Base-by-base conservation (phyloP, 2,888 invertebrate species). In the Drosophila aldrichi region DNA sequence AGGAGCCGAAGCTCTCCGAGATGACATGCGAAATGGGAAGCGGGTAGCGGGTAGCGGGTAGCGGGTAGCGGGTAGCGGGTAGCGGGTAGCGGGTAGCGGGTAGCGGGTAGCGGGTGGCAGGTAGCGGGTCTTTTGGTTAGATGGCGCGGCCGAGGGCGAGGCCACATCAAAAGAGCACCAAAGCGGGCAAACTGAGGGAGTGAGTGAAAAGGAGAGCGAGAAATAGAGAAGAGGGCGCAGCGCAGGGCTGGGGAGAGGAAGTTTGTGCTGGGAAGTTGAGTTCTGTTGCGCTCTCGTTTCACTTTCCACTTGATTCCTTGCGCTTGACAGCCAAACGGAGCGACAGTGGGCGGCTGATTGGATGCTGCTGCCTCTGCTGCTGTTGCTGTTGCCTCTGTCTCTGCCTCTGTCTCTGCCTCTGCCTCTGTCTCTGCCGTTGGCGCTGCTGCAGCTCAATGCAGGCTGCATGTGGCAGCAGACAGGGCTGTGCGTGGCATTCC, bases 271-370 rank as follows among this genome's bases (percentile, higher is more conserved):
- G 16, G 8, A 44, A 46, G 46, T 9, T 29, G 69, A 52, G 55
- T 44, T 43, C 34, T 58, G 58, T 51, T 60, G 73, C 63, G 74
- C 73, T 81, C 79, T 79, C 87, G 77, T 89, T 89, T 87, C 86
- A 87, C 83, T 84, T 89, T 87, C 89, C 89, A 87, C 88, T 89
- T 87, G 87, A 87, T 87, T 87, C 87, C 87, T 87, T 87, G 89
- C 81, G 85, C 82, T 85, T 82, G 84, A 87, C 84, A 86, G 74
- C 81, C 81, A 73, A 77, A 82, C 81, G 55, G 56, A 58, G 59
- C 59, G 64, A 62, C 68, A 54, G 64, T 69, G 78, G 75, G 73
- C 18, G 72, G 64, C 58, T 57, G 46, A 66, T 65, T 60, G 64
- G 67, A 59, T 51, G 62, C 54, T 65, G 62, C 32, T 59, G 57